A percentile compares a stretch with the other conserved stretches of the same genome.
Evolutionary conservation across 2,113 vertebrate species (phyloP).

Genomic region (Actenoides hombroni): DNA sequence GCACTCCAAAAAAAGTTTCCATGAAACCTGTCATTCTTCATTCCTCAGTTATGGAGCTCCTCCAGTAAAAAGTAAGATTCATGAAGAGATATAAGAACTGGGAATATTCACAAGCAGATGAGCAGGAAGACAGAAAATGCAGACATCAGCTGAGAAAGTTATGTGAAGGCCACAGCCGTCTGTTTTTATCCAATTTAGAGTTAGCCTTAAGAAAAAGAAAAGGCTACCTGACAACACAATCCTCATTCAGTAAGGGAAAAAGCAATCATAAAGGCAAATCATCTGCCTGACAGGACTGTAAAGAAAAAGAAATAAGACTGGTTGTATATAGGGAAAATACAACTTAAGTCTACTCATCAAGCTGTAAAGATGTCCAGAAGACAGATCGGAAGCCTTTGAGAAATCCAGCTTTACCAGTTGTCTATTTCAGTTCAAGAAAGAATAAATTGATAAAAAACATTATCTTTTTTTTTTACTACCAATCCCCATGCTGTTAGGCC

Average conservation of each 20-base stretch:
- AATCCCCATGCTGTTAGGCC: accelerated
- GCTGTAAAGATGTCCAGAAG: not conserved
- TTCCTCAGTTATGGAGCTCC: not conserved
- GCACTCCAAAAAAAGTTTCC: not conserved
- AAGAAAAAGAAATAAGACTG: not conserved
- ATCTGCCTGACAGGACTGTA: not conserved
- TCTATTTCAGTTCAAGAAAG: not conserved
- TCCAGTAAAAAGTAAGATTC: not conserved
- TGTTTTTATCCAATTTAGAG: not conserved
- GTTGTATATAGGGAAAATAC: not conserved
- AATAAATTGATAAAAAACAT: not conserved
- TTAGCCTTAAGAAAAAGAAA: not conserved
- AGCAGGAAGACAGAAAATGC: not conserved
- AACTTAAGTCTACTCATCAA: not conserved
- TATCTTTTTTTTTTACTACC: not conserved
- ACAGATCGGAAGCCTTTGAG: not conserved
- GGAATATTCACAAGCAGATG: slow-evolving; percentile 10
- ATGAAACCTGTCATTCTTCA: not conserved
- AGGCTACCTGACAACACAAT: not conserved
- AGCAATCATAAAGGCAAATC: not conserved
- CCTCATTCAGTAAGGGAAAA: not conserved
- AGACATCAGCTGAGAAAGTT: not conserved
- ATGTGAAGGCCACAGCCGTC: not conserved
- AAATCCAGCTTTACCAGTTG: not conserved
- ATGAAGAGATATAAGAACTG: not conserved